phyloP scores from a whole-genome alignment of 2,888 invertebrate species.

The Rhodophaea formosa region DNA sequence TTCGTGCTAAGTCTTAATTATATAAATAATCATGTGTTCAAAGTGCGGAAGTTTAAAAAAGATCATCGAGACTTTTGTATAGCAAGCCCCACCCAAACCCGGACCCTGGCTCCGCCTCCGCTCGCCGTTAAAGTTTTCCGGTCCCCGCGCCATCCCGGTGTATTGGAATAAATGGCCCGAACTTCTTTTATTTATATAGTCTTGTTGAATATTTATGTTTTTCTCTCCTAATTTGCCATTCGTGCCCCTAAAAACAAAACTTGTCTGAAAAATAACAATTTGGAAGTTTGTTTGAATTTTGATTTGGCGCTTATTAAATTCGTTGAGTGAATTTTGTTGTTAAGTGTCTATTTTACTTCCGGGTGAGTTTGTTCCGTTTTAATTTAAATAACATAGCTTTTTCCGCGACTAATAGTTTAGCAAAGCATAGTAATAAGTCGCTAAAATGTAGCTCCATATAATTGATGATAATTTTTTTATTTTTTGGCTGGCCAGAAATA shows the following conservation, averaged over 20 bases:
- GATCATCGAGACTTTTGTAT: too few relatives aligned
- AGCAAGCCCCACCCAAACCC: too few relatives aligned
- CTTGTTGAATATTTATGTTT: constrained; percentile 76
- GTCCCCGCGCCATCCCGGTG: constrained; percentile 71
- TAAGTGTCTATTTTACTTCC: constrained; percentile 7
- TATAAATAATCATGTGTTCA: too few relatives aligned
- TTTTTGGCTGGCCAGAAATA: too few relatives aligned
- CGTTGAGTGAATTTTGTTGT: constrained; percentile 16
- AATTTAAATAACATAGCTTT: too few relatives aligned
- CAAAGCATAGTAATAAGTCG: too few relatives aligned
- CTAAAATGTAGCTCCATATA: too few relatives aligned
- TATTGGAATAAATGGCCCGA: constrained; percentile 79
- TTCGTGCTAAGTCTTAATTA: too few relatives aligned
- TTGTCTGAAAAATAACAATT: constrained; percentile 38
- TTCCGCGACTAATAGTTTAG: too few relatives aligned
- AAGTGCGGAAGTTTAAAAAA: too few relatives aligned
- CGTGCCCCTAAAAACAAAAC: constrained; percentile 60
- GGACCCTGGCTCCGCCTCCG: too few relatives aligned
- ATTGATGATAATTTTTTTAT: too few relatives aligned
- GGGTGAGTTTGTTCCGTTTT: background rate
- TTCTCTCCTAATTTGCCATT: constrained; percentile 68
- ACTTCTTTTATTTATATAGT: constrained; percentile 79
- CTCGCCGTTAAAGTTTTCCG: constrained; percentile 60
- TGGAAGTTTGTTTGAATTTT: constrained; percentile 30
- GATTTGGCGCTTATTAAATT: constrained; percentile 23